Base-by-base conservation (phyloP, 2,888 invertebrate genomes). In the Unio pictorum region DNA sequence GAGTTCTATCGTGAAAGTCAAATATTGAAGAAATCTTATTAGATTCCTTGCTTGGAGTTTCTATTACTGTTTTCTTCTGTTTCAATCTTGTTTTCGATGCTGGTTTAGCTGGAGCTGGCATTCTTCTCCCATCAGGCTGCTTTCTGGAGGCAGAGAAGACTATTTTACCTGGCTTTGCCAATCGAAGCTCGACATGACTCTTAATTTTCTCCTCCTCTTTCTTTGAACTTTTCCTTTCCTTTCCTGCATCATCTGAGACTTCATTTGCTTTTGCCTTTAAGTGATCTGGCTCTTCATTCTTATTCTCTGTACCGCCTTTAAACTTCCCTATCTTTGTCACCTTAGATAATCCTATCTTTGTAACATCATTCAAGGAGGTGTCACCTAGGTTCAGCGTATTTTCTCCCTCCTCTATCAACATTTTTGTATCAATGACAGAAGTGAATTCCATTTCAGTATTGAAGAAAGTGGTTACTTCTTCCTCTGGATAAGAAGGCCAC, bases 391-490 rank as follows among this genome's bases (percentile, higher is more conserved):
- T 57, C 61, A 20, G 20, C 26, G 1, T 30, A 26, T 58, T 58
- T 26, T 59, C n/a, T 58, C 56, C 56, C n/a, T 28, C n/a, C 17
- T 67, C 60, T 59, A 57, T 62, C 20, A 69, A 34, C 28, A 68
- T 66, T 55, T 66, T 63, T 23, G 63, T 61, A 67, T 80, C 73
- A 59, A 83, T 74, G 2, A 81, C 76, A 55, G 71, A 74, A 6
- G 85, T 85, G 45, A 85, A 76, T 55, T 85, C 85, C 85, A 85
- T 85, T 30, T 85, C 84, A 11, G 78, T 61, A 70, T 83, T 78
- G 55, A 84, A 81, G 63, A 78, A 82, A 11, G 75, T 68, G 11
- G 84, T 84, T n/a, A 69, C 64, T 61, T 80, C 80, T 20, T 78
- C 78, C 45, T 45, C 45, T 45, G 45, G 45, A 11, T 11, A 11